Base-by-base conservation (phyloP, 2,797 vertebrate species). In the Psittacula derbiana region DNA sequence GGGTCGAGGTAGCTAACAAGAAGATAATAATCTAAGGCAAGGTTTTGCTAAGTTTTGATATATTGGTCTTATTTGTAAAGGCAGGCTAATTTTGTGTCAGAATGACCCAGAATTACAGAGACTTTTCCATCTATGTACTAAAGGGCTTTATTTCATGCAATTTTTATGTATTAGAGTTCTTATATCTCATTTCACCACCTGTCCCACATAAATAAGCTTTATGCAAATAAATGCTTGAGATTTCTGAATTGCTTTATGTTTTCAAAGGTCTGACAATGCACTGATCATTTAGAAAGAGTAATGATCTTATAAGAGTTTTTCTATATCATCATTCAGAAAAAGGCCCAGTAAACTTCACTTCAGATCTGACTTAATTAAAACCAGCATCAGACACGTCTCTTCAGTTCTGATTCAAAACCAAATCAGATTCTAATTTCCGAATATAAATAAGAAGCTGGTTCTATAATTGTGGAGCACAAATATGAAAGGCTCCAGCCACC, bases 81-180 rank as follows among this genome's bases (percentile, higher is more conserved):
- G 31, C 76, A 73, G 46, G 46, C 3, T 93, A 83, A 94, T 95
- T 95, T 95, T 79, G 80, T 95, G 96, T 96, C 96, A 96, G 82
- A 90, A 97, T 93, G 94, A 97, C 96, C 95, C 88, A 94, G 94
- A 90, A 94, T 79, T 84, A 80, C 46, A 75, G 86, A 90, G n/a
- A 33, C 73, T 91, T 95, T 95, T 92, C 94, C 93, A 93, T 94
- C 70, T 90, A 17, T 87, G 86, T 73, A 71, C 55, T 57, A 62
- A 61, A 36, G 44, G 40, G n/a, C 66, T 60, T 44, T 95, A 92
- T 93, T 94, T 97, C 85, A 93, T 75, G 13, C 4, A 31, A 31
- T 61, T 79, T 86, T 91, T 67, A 81, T 76, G 57, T 18, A 49
- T 70, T 75, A 43, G 24, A 57, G 43, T 65, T 61, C 46, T 83